A percentile compares a stretch with the other conserved stretches of the same genome.
These are phyloP conservation scores for Cygnus buccinator DNA, from an alignment of 2,113 vertebrate species.

Conservation along the genomic window DNA sequence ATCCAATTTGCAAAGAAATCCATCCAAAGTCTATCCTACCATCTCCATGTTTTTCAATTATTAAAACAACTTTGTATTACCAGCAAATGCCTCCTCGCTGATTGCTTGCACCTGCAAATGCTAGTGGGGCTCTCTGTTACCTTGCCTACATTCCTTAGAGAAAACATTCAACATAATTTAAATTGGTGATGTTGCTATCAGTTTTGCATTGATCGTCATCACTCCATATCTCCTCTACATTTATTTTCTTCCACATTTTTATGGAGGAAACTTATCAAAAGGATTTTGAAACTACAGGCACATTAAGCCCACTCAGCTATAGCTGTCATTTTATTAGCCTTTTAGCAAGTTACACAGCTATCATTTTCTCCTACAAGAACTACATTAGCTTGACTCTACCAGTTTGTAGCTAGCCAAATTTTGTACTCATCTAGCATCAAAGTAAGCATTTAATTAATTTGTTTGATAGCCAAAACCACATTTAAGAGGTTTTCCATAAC, in stretches of 20 bases:
- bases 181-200: not conserved
- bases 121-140: not conserved
- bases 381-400: not conserved
- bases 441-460: not conserved
- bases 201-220: not conserved
- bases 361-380: not conserved
- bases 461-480: not conserved
- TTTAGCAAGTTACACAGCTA: not conserved
- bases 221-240: not conserved
- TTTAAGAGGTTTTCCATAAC: not conserved
- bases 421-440: not conserved
- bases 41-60: not conserved
- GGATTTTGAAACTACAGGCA: not conserved
- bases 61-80: not conserved
- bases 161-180: fast-evolving
- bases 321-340: not conserved
- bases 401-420: not conserved
- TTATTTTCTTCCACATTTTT: not conserved
- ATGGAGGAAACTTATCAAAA: not conserved
- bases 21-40: fast-evolving
- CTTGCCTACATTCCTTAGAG: fast-evolving
- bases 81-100: not conserved
- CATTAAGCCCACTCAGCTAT: not conserved
- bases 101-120: not conserved
- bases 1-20: not conserved